These are phyloP conservation scores for Amblyopsis hoosieri DNA, from an alignment of 2,797 vertebrate species.

Conservation along the genomic window DNA sequence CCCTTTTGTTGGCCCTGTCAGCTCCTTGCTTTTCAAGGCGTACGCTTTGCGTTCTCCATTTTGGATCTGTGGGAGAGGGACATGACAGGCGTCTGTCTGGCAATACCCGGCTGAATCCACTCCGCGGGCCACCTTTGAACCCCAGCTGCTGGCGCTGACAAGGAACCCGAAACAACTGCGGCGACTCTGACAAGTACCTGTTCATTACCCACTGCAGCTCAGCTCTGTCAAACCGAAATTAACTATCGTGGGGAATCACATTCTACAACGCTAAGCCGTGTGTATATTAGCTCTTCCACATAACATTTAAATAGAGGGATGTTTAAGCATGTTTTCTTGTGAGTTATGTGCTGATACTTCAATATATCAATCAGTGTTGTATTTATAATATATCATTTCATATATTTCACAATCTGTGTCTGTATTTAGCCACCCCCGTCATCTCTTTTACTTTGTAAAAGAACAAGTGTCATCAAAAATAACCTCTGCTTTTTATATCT, in stretches of 20 bases:
- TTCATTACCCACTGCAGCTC: constrained; percentile 97
- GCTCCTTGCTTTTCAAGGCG: constrained; percentile 99
- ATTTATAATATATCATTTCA: constrained; percentile 54
- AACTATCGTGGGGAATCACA: constrained; percentile 99
- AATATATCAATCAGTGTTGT: constrained; percentile 60
- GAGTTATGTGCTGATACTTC: constrained; percentile 25
- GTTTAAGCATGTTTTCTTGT: background rate
- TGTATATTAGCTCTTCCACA: constrained; percentile 27
- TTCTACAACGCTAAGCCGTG: constrained; percentile 53
- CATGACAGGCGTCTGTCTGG: constrained; percentile 99
- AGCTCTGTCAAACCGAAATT: constrained; percentile 96
- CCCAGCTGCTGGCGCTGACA: constrained; percentile 99
- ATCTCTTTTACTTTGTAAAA: constrained; percentile 61
- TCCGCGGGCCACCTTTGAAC: constrained; percentile 94
- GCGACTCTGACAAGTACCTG: constrained; percentile 99
- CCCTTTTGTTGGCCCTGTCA: constrained; percentile 99
- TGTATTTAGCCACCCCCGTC: constrained; percentile 47
- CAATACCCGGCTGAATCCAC: constrained; percentile 96
- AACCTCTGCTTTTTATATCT: constrained; percentile 73
- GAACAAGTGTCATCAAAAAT: constrained; percentile 67
- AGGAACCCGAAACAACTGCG: constrained; percentile 99
- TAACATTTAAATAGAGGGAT: constrained; percentile 32
- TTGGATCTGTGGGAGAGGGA: constrained; percentile 99
- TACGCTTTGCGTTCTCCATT: constrained; percentile 99
- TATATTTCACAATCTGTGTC: constrained; percentile 47